These are phyloP conservation scores for Neoitamus cyanurus DNA, from an alignment of 2,888 invertebrate genomes.

Conservation along the genomic window DNA sequence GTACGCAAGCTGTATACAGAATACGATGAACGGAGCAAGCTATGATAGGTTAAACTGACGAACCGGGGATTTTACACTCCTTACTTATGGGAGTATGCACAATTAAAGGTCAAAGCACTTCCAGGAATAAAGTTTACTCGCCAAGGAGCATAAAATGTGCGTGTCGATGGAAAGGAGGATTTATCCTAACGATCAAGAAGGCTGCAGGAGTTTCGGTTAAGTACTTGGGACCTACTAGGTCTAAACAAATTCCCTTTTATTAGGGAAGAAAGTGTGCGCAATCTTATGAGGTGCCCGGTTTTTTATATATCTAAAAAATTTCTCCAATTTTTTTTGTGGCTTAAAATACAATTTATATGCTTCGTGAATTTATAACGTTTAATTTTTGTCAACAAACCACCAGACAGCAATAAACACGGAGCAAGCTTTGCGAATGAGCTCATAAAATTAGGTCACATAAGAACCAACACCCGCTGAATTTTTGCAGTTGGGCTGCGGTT, in stretches of 20 bases:
- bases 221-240: not conserved
- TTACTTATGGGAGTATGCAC: not conserved
- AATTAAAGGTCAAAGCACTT: slow-evolving; percentile 29
- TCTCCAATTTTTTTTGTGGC: not conserved
- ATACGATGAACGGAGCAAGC: not conserved
- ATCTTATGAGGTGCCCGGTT: not conserved
- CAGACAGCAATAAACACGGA: slow-evolving; percentile 8
- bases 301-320: not conserved
- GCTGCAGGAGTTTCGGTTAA: not conserved
- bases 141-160: not conserved
- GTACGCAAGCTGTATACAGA: not conserved
- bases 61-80: not conserved
- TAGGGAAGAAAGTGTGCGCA: not conserved
- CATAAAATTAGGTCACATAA: slow-evolving; percentile 22
- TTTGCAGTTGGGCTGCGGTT: not conserved
- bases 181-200: not conserved
- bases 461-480: slow-evolving; percentile 30
- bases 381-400: not conserved
- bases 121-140: not conserved
- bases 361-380: not conserved
- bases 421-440: not conserved
- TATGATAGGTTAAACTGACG: not conserved
- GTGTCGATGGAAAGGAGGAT: not conserved
- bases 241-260: not conserved
- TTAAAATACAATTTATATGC: not conserved